These are phyloP conservation scores for Venusia cambrica DNA, from an alignment of 2,888 invertebrate species.

Conservation along the genomic window DNA sequence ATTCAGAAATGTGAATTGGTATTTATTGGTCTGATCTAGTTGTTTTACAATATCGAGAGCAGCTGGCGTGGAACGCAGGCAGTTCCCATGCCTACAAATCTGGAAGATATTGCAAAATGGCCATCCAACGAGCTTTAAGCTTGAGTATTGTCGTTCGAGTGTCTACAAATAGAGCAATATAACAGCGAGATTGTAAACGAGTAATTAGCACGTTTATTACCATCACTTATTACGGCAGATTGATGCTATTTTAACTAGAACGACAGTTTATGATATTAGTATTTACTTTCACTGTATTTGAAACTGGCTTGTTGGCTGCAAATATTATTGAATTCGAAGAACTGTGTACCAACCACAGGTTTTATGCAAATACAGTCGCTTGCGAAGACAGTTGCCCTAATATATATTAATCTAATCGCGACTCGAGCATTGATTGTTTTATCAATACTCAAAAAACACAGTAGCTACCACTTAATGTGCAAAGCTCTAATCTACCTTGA, in stretches of 20 bases:
- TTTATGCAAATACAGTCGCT: too few relatives aligned
- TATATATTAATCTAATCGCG: too few relatives aligned
- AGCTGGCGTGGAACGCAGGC: slow-evolving; percentile 46
- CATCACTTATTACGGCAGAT: slow-evolving; percentile 18
- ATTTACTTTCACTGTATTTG: slow-evolving; percentile 30
- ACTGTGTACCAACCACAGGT: too few relatives aligned
- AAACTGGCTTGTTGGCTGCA: slow-evolving; percentile 19
- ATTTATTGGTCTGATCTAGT: slow-evolving; percentile 65
- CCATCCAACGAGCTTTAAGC: slow-evolving; percentile 21
- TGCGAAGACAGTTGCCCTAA: too few relatives aligned
- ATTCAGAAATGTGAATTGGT: slow-evolving; percentile 62
- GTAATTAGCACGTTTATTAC: slow-evolving; percentile 17
- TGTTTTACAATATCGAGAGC: slow-evolving; percentile 50
- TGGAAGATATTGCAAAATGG: slow-evolving; percentile 23
- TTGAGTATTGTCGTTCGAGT: slow-evolving; percentile 23
- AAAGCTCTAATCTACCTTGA: too few relatives aligned
- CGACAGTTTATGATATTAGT: slow-evolving; percentile 30
- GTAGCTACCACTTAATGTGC: too few relatives aligned
- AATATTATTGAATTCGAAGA: too few relatives aligned
- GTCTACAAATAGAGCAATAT: slow-evolving; percentile 21
- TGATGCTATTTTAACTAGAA: slow-evolving; percentile 18
- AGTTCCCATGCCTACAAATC: slow-evolving; percentile 49
- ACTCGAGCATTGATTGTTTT: too few relatives aligned
- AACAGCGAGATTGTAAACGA: slow-evolving; percentile 13
- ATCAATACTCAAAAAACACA: too few relatives aligned